These are phyloP conservation scores for Microtus oregoni DNA, from an alignment of 2,113 vertebrate genomes.

Conservation along the genomic window DNA sequence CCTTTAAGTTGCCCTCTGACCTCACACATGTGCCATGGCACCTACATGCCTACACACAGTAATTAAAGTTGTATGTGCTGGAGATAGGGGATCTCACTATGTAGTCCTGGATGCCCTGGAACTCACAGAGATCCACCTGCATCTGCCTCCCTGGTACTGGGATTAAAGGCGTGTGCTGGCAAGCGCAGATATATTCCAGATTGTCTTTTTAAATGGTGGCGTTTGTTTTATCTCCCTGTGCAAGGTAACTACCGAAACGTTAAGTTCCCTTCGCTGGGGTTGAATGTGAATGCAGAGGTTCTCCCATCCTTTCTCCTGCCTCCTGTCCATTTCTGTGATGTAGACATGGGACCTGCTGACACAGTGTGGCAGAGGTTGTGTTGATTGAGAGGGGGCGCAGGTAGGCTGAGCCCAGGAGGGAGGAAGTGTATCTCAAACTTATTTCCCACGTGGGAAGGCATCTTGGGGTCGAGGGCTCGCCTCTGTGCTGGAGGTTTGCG, in stretches of 20 bases:
- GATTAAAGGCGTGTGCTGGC: not conserved
- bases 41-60: too few relatives aligned
- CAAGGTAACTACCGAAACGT: not conserved
- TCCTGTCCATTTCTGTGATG: accelerated
- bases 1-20: not conserved
- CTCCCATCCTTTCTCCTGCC: not conserved
- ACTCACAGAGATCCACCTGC: not conserved
- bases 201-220: not conserved
- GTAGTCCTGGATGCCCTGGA: not conserved
- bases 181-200: not conserved
- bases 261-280: not conserved
- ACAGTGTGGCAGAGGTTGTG: not conserved
- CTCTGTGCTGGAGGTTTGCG: not conserved
- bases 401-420: not conserved
- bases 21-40: not conserved
- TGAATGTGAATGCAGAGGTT: not conserved
- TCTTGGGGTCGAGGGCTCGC: accelerated
- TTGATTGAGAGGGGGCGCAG: too few relatives aligned
- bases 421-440: not conserved
- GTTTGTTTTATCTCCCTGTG: not conserved
- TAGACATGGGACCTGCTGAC: not conserved
- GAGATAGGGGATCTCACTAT: too few relatives aligned
- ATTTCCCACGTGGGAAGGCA: not conserved
- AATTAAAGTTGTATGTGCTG: not conserved
- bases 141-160: not conserved